Base-by-base conservation (phyloP, 2,113 vertebrate species). In the Odontophorus gujanensis region DNA sequence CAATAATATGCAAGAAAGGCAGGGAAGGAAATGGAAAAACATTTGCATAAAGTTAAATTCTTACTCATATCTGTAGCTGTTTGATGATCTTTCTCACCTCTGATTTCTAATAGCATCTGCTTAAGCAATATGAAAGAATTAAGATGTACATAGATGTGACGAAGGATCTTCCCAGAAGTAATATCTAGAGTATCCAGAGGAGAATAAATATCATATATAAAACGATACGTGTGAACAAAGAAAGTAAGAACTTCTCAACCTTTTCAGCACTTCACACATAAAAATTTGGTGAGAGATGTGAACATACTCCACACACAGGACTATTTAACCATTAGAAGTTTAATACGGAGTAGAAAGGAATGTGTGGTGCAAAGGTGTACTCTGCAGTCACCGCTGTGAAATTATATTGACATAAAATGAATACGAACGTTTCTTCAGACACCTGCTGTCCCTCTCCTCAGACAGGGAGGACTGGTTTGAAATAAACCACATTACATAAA, bases 281-380 rank as follows among this genome's bases (percentile, higher is more conserved):
- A 16, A 19, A 45, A 18, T 32, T 21, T 55, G 42, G 25, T 42
- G 59, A 83, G 81, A 83, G 69, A 32, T 25, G 11, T 19, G 38
- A 75, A 63, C 0, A 0, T 30, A 75, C 5, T 47, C 34, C 51
- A 55, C 2, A 1, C 0, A 0, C n/a, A 75, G 43, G 77, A 47
- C 13, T 62, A 13, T 62, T 58, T 83, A 74, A 69, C 6, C 3
- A 6, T 42, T 43, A 24, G 2, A 61, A 22, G 57, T 48, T 83
- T 72, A 78, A 65, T 5, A n/a, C 7, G 4, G 51, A 14, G 17
- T 18, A 61, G 53, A 84, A 84, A 61, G 9, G 38, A 72, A 63
- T n/a, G 15, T 16, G 80, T 85, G 68, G 15, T 69, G 58, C 67
- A 62, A 69, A 74, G 30, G 30, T 51, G 7, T 8, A 50, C 4